Evolutionary conservation across 2,113 vertebrate species (phyloP).

Genomic region (Merops nubicus): DNA sequence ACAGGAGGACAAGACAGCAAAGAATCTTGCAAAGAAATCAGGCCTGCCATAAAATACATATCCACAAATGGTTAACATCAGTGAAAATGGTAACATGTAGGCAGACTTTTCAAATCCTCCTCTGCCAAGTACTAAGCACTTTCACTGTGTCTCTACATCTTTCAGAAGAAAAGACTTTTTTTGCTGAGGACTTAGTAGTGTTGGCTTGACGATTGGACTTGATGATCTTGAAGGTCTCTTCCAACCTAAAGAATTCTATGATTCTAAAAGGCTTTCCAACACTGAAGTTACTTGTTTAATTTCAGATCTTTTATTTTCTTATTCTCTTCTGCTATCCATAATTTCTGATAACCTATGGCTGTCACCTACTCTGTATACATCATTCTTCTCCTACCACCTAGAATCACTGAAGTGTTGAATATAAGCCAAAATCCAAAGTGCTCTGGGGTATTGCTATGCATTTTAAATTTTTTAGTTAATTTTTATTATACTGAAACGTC

Average conservation of each 20-base stretch:
- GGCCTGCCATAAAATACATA: background rate
- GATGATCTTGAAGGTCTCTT: too few species aligned
- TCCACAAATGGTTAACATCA: background rate
- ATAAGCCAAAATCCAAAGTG: background rate
- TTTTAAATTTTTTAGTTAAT: background rate
- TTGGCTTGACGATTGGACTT: too few species aligned
- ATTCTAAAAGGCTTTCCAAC: background rate
- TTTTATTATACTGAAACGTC: constrained; percentile 5
- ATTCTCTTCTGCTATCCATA: background rate
- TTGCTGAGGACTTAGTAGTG: too few species aligned
- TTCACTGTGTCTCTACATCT: background rate
- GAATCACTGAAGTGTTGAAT: background rate
- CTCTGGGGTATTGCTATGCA: background rate
- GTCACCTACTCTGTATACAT: background rate
- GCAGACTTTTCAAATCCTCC: background rate
- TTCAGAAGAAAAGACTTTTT: background rate
- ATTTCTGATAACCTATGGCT: background rate
- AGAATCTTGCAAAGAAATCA: background rate
- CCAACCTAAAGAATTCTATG: too few species aligned
- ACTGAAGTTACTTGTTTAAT: background rate
- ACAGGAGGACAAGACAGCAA: background rate
- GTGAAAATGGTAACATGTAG: background rate
- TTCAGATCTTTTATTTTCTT: background rate
- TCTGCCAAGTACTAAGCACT: background rate
- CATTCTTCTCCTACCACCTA: background rate